Conservation (phyloP, 2,888 invertebrate species). For the Linnaemya tessellans region DNA sequence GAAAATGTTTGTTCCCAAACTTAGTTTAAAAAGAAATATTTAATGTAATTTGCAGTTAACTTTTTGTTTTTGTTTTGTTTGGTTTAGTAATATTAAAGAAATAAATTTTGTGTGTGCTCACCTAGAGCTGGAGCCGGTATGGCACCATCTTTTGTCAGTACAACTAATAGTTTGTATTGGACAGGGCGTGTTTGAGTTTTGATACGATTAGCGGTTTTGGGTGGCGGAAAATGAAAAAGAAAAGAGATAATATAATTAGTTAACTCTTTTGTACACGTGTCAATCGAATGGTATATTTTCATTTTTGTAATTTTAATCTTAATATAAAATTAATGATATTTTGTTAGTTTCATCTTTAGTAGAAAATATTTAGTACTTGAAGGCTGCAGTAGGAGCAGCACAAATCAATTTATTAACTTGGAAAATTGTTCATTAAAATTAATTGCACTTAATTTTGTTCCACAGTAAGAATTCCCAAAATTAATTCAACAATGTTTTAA, state of each 20-base stretch:
- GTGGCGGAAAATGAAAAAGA: conserved; percentile 37
- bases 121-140: conserved; percentile 84
- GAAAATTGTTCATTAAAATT: neutral
- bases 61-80: neutral
- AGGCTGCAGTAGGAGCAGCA: too few species aligned
- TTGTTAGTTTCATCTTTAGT: neutral
- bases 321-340: neutral
- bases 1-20: neutral
- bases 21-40: neutral
- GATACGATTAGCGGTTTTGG: conserved; percentile 1
- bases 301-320: neutral
- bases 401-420: too few species aligned
- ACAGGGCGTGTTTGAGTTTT: conserved; percentile 28
- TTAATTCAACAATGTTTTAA: too few species aligned
- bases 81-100: conserved; percentile 66
- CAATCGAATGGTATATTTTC: neutral
- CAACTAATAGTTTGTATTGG: conserved; percentile 76
- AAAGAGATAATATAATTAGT: conserved; percentile 41
- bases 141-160: conserved; percentile 84
- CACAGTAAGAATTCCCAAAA: too few species aligned
- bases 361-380: neutral
- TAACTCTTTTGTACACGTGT: conserved; percentile 22
- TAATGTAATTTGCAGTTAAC: neutral
- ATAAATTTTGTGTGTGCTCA: conserved; percentile 78
- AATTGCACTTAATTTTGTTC: neutral